Evolutionary conservation across 2,113 vertebrate species (phyloP).

Genomic region (Romanogobio albipinnatus): DNA sequence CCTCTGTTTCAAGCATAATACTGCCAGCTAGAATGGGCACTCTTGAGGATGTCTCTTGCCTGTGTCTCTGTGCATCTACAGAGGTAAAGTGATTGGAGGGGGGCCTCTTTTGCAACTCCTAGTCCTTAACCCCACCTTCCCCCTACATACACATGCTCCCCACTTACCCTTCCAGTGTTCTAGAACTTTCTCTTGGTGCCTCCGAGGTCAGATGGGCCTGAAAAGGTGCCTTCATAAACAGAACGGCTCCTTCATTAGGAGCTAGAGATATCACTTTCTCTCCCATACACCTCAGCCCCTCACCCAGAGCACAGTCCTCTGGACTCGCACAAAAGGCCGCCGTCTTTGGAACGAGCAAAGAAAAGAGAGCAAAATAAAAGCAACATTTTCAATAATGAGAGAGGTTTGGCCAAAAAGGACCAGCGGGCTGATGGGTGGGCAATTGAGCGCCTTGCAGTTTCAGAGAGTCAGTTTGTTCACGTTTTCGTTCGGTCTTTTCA

Average conservation of each 20-base stretch:
- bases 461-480: constrained; percentile 33
- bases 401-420: constrained; percentile 30
- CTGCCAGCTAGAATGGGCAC: constrained; percentile 73
- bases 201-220: constrained; percentile 71
- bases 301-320: constrained; percentile 50
- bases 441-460: background rate
- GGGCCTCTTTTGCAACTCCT: constrained; percentile 53
- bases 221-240: constrained; percentile 71
- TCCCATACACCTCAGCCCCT: constrained; percentile 60
- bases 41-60: constrained; percentile 52
- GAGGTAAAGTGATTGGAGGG: constrained; percentile 47
- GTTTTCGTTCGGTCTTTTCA: background rate
- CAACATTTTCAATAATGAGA: constrained; percentile 59
- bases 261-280: constrained; percentile 74
- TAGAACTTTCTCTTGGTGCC: constrained; percentile 62
- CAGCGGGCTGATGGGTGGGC: constrained; percentile 44
- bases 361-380: constrained; percentile 58
- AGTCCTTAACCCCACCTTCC: constrained; percentile 68
- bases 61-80: constrained; percentile 57
- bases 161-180: constrained; percentile 57
- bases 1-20: constrained; percentile 77
- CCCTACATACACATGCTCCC: constrained; percentile 37
- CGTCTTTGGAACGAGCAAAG: constrained; percentile 64
- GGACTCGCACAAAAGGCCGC: constrained; percentile 60
- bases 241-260: constrained; percentile 69